A percentile compares a stretch with the other conserved stretches of the same genome.
phyloP scores from a whole-genome alignment of 2,113 vertebrate species.

The Noturus placidus region DNA sequence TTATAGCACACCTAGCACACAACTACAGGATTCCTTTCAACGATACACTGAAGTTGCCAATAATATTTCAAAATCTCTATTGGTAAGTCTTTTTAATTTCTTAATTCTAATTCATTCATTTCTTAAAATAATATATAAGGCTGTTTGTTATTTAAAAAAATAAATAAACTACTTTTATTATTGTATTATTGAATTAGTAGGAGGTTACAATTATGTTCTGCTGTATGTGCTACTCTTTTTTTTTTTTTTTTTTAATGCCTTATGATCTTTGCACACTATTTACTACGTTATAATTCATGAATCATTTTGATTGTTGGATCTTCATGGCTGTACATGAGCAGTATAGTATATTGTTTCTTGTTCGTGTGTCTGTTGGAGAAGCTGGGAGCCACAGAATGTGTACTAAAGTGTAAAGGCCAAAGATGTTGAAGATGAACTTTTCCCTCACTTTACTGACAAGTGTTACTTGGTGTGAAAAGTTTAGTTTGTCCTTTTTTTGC shows the following conservation, averaged over 20 bases:
- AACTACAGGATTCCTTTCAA: conserved; percentile 5
- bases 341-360: not conserved
- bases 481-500: not conserved
- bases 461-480: not conserved
- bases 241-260: not conserved
- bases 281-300: not conserved
- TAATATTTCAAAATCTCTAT: not conserved
- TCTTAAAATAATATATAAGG: not conserved
- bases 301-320: not conserved
- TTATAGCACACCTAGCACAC: conserved; percentile 61
- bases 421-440: not conserved
- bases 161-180: not conserved
- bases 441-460: not conserved
- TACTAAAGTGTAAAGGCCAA: not conserved
- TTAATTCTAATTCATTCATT: not conserved
- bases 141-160: not conserved
- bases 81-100: conserved; percentile 1
- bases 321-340: not conserved
- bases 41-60: not conserved
- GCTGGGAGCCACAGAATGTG: not conserved
- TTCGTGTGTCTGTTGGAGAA: not conserved
- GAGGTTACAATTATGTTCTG: not conserved
- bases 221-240: not conserved
- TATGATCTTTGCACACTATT: not conserved
- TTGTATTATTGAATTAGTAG: not conserved